Evolutionary conservation across 2,888 invertebrate species (phyloP).

Genomic region (Dendrolimus houi): DNA sequence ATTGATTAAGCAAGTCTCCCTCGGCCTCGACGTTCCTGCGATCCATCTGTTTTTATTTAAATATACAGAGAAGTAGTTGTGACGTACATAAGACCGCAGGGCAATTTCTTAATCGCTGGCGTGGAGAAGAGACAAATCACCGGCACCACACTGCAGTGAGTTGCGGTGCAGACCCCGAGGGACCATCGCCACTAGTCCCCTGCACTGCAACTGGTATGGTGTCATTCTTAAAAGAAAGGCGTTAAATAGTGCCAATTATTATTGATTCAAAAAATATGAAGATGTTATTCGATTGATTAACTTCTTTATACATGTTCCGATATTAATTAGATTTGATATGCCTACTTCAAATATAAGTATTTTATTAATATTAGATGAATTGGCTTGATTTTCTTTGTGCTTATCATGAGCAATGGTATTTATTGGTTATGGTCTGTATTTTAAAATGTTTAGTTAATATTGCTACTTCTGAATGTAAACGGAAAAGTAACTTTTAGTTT

Average conservation of each 20-base stretch:
- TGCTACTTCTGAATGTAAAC: too few species aligned
- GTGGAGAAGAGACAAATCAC: constrained; percentile 60
- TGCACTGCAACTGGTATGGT: constrained; percentile 26
- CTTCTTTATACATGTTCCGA: background rate
- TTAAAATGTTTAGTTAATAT: too few species aligned
- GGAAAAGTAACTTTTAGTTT: too few species aligned
- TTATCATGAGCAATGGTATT: too few species aligned
- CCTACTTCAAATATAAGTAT: too few species aligned
- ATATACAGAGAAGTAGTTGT: constrained; percentile 2
- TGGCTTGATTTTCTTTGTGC: too few species aligned
- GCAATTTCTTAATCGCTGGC: constrained; percentile 61
- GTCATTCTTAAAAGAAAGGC: constrained; percentile 15
- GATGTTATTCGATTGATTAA: background rate
- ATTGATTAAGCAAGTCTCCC: too few species aligned
- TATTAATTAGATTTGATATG: too few species aligned
- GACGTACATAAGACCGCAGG: constrained; percentile 27
- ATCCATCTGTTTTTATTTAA: background rate
- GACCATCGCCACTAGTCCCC: constrained; percentile 30
- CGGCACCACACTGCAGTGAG: constrained; percentile 45
- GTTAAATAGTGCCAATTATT: constrained; percentile 3
- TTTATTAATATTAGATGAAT: too few species aligned
- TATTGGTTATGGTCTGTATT: too few species aligned
- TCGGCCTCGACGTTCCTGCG: too few species aligned
- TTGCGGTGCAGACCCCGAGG: constrained; percentile 43
- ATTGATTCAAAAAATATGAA: background rate